These are phyloP conservation scores for Drosophila maculinotata DNA, from an alignment of 2,888 invertebrate genomes.

Conservation along the genomic window DNA sequence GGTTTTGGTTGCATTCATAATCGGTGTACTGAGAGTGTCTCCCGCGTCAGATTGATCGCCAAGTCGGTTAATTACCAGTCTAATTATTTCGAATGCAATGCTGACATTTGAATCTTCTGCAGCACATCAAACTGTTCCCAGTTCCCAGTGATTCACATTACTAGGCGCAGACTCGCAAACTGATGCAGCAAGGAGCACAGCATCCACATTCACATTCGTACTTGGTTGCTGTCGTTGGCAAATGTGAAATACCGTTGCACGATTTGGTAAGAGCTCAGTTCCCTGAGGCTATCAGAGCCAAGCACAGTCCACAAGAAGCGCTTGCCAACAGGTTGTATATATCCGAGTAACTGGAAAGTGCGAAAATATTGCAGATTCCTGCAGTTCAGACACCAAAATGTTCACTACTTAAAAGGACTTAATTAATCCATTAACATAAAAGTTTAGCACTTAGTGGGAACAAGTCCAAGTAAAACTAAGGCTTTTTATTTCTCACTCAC, in stretches of 20 bases:
- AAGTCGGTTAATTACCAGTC: conserved; percentile 49
- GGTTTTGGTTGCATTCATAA: conserved; percentile 24
- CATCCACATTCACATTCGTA: conserved; percentile 72
- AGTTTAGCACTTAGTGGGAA: conserved; percentile 12
- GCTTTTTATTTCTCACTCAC: conserved; percentile 1
- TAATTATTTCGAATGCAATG: conserved; percentile 38
- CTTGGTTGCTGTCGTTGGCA: neutral
- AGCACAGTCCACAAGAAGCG: conserved; percentile 2
- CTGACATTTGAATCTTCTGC: conserved; percentile 7
- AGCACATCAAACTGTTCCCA: conserved; percentile 24
- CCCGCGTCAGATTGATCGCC: conserved; percentile 46
- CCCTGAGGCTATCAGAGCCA: conserved; percentile 10
- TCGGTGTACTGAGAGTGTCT: conserved; percentile 1
- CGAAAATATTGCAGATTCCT: conserved; percentile 24
- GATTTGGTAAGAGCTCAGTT: conserved; percentile 29
- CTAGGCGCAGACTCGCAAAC: conserved; percentile 50
- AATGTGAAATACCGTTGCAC: neutral
- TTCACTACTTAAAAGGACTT: conserved; percentile 21
- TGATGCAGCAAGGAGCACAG: conserved; percentile 49
- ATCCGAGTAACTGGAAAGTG: neutral
- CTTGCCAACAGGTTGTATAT: conserved; percentile 38
- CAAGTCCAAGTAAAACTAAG: neutral
- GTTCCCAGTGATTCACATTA: neutral
- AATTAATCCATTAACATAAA: conserved; percentile 41
- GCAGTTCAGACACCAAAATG: neutral